Evolutionary conservation across 2,113 vertebrate species (phyloP), one percentile per base, ranked within the genome.

Genomic region (Prolemur simus): DNA sequence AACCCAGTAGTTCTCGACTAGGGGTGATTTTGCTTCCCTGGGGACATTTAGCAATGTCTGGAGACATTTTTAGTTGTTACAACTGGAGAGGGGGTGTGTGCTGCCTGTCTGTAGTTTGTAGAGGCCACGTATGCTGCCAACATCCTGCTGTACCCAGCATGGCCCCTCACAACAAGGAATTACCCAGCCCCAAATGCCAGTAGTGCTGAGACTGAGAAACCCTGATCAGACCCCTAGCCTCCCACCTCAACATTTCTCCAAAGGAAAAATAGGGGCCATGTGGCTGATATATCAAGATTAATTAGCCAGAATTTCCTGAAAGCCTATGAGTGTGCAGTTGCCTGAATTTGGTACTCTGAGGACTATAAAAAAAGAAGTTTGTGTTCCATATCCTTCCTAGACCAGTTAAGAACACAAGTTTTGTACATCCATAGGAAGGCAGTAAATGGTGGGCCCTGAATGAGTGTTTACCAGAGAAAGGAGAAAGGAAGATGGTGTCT

Each of bases 101-200:
- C 66, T 60, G 6, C 32, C 47, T 49, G 29, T 13, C 15, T 63
- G 23, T 54, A 10, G 20, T 78, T n/a, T 60, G 18, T 34, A 25
- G 60, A 47, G 52, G 42, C 58, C 68, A n/a, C 8, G 25, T 25
- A 18, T 60, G 47, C 49, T 45, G 12, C n/a, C 32, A 20, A 11
- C 0, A 3, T 42, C 7, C 29, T 64, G 5, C 13, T 34, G 0
- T 47, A 27, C 14, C 10, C 2, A 25, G 25, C 18, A 27, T 8
- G 54, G 64, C 42, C 12, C 80, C 20, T 32, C 45, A 10, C 25
- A 27, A 20, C 13, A 42, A n/a, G 10, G 54, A 63, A 23, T 14
- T n/a, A 45, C 32, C 29, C 60, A 54, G 71, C 18, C 56, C 81
- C 8, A 39, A n/a, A 29, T 49, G 42, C 68, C 68, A 69, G 56